Evolutionary conservation across 2,113 vertebrate genomes (phyloP), one percentile per base, ranked within the genome.

Genomic region (Caranx melampygus): DNA sequence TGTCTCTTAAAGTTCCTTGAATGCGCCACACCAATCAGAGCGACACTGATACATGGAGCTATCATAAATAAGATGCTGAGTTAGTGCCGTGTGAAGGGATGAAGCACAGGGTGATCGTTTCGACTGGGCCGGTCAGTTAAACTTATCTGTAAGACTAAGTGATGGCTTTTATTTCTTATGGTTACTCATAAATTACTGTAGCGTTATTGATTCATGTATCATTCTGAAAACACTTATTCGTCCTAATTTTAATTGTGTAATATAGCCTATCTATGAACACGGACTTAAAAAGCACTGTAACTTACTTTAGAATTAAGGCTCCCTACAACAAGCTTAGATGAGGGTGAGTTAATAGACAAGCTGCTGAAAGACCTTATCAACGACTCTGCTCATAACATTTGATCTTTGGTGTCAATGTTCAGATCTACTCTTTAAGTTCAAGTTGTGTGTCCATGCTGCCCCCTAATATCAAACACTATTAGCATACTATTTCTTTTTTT

Each of bases 361-460:
- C 67, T 68, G 45, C 18, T 55, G 14, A 75, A 70, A 14, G 12
- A 65, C 44, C 13, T 68, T 51, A 66, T n/a, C 0, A 11, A 12
- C 49, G 34, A 75, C 20, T 63, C 72, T 54, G 40, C 55, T 73
- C 34, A 45, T 52, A 60, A 62, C 72, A 76, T 75, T 78, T 81
- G 66, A 88, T 89, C 75, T 89, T 88, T 90, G 83, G 89, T 82
- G 82, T 84, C 80, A 75, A 55, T 74, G 44, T 51, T 79, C 67
- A 84, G 70, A 87, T 77, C 62, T 78, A 71, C 70, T 67, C 61
- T 69, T 72, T n/a, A 45, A 65, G 16, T 47, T 64, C 20, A 76
- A 63, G 49, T 37, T 74, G 33, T 58, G 42, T 20, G 54, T 66
- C 37, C 77, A 75, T 75, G 79, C 73, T 20, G 69, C 73, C 52